phyloP scores from a whole-genome alignment of 2,888 invertebrate genomes.

The Brachypalpus laphriformis region DNA sequence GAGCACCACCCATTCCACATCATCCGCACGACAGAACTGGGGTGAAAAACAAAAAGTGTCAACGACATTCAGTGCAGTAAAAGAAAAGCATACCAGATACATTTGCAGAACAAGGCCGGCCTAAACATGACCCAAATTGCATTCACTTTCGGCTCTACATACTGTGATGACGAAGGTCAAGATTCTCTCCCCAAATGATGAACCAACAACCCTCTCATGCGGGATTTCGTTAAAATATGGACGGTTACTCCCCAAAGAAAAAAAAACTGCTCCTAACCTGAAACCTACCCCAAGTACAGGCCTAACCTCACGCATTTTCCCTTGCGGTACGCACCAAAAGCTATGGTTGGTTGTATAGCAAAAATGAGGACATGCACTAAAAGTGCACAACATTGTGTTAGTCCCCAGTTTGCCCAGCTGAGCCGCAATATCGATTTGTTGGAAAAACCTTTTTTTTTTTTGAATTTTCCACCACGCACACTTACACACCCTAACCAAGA shows the following conservation, averaged over 20 bases:
- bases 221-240: background rate
- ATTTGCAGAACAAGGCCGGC: slow-evolving; percentile 27
- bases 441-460: background rate
- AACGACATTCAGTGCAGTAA: slow-evolving; percentile 5
- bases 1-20: background rate
- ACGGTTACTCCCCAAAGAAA: background rate
- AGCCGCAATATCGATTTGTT: slow-evolving; percentile 66
- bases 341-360: background rate
- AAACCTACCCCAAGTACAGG: slow-evolving; percentile 60
- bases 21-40: background rate
- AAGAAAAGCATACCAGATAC: slow-evolving; percentile 25
- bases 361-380: slow-evolving; percentile 10
- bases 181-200: slow-evolving; percentile 2
- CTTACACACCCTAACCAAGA: background rate
- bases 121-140: slow-evolving; percentile 55
- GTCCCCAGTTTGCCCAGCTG: slow-evolving; percentile 50
- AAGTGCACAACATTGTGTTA: slow-evolving; percentile 4
- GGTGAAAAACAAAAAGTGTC: background rate
- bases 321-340: slow-evolving; percentile 19
- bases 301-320: slow-evolving; percentile 35
- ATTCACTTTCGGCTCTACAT: slow-evolving; percentile 31
- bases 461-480: slow-evolving; percentile 13
- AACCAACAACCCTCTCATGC: background rate
- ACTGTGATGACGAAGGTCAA: slow-evolving; percentile 55
- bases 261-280: background rate